Base-by-base conservation (phyloP, 2,888 invertebrate genomes). In the Selenia dentaria region DNA sequence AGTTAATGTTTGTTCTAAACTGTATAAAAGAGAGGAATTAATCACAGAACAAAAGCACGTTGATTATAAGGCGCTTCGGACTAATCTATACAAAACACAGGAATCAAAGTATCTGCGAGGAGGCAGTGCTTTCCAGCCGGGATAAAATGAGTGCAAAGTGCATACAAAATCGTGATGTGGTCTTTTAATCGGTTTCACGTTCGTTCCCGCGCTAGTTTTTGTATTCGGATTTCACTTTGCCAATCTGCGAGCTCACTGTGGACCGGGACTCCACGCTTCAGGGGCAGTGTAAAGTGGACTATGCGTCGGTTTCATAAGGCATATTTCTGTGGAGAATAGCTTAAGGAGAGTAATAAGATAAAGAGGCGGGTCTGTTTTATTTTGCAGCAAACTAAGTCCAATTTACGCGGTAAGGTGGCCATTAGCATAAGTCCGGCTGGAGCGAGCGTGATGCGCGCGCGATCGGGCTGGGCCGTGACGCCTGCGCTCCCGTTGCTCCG, bases 131-230 rank as follows among this genome's bases (percentile, higher is more conserved):
- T 71, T 77, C 71, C 70, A 70, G 74, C 70, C 70, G 69, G 80
- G 72, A 82, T 83, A 80, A 70, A 85, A 80, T 80, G 82, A 88
- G 88, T 89, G 87, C 90, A 90, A 88, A 90, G 88, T 86, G 90
- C 88, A 90, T 86, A 87, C 86, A 83, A 79, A 89, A 88, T 89
- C 90, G 90, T 90, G 90, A 89, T 90, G 90, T 77, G 83, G 85
- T 80, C 82, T 83, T 89, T 90, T 89, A 90, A 89, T 89, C 90
- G 89, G 81, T 89, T 88, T 78, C 89, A 88, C 88, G 88, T 85
- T 86, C 78, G 78, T 84, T 83, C 80, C 81, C 81, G 83, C 77
- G 80, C 79, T 80, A 82, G 83, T 87, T 89, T 89, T 89, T 87
- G 86, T 85, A 83, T 87, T 87, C 83, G 79, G 77, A 84, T 84